These are phyloP conservation scores for Drosophila colorata DNA, from an alignment of 2,888 invertebrate species.

Conservation along the genomic window DNA sequence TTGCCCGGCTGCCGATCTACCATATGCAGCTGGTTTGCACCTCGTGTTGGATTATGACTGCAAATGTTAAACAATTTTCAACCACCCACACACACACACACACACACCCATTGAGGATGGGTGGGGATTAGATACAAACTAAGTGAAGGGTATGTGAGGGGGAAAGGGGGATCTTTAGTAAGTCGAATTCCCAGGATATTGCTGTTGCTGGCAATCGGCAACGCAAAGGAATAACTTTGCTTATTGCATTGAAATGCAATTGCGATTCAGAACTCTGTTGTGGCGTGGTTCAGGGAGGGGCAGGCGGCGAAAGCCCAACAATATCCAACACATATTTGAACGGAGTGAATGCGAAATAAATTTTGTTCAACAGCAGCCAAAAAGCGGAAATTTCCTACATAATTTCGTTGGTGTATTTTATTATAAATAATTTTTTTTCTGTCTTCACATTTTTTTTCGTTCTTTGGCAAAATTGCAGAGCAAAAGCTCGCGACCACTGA, in stretches of 20 bases:
- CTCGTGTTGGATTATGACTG: constrained; percentile 59
- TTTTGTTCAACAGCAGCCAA: constrained; percentile 51
- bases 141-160: not conserved
- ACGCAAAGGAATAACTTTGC: constrained; percentile 70
- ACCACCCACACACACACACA: not conserved
- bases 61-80: constrained; percentile 54
- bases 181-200: constrained; percentile 51
- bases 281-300: not conserved
- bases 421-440: constrained; percentile 66
- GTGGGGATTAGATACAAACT: not conserved
- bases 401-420: constrained; percentile 76
- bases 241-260: constrained; percentile 81
- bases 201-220: constrained; percentile 48
- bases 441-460: not conserved
- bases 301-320: constrained; percentile 31
- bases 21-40: constrained; percentile 24
- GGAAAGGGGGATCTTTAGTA: constrained; percentile 16
- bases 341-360: constrained; percentile 57
- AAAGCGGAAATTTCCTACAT: constrained; percentile 68
- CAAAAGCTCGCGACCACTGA: constrained; percentile 33
- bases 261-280: constrained; percentile 47
- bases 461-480: constrained; percentile 36
- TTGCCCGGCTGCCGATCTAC: not conserved
- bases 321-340: constrained; percentile 52
- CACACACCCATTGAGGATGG: too few species aligned